Percentiles rank a stretch among this genome's conserved stretches.
Evolutionary conservation across 2,888 invertebrate species (phyloP).

Genomic region (Schizaphis graminum): DNA sequence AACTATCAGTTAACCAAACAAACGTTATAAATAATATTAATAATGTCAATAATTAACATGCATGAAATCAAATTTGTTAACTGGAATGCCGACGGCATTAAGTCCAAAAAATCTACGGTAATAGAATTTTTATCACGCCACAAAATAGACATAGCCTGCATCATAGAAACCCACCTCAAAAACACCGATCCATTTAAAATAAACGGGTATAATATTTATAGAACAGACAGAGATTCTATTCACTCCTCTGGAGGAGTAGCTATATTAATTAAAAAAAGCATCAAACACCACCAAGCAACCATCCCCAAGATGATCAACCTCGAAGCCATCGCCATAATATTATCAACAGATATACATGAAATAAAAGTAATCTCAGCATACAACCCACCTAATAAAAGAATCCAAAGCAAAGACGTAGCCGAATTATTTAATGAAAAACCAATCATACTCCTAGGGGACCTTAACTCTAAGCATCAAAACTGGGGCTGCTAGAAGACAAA

Average conservation of each 20-base stretch:
- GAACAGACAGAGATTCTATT: constrained; percentile 33
- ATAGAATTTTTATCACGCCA: not conserved
- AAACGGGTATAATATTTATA: constrained; percentile 53
- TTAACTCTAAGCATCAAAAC: not conserved
- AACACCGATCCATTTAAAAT: constrained; percentile 52
- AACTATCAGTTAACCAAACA: too few relatives aligned
- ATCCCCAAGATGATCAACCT: constrained; percentile 2
- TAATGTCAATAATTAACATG: too few relatives aligned
- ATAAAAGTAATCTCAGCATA: constrained; percentile 39
- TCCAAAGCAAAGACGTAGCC: constrained; percentile 1
- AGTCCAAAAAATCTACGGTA: not conserved
- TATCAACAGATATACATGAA: not conserved
- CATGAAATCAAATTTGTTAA: too few relatives aligned
- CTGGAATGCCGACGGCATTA: not conserved
- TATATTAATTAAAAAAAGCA: constrained; percentile 52
- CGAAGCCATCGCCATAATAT: constrained; percentile 4
- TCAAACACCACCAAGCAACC: constrained; percentile 45
- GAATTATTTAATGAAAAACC: not conserved
- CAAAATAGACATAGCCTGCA: too few relatives aligned
- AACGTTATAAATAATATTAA: too few relatives aligned
- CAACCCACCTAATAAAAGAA: constrained; percentile 46
- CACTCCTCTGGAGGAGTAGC: constrained; percentile 65
- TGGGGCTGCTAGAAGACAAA: not conserved
- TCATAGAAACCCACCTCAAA: constrained; percentile 62
- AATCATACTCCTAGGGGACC: not conserved